These are phyloP conservation scores for Polyodon spathula DNA, from an alignment of 2,113 vertebrate species.

Conservation along the genomic window DNA sequence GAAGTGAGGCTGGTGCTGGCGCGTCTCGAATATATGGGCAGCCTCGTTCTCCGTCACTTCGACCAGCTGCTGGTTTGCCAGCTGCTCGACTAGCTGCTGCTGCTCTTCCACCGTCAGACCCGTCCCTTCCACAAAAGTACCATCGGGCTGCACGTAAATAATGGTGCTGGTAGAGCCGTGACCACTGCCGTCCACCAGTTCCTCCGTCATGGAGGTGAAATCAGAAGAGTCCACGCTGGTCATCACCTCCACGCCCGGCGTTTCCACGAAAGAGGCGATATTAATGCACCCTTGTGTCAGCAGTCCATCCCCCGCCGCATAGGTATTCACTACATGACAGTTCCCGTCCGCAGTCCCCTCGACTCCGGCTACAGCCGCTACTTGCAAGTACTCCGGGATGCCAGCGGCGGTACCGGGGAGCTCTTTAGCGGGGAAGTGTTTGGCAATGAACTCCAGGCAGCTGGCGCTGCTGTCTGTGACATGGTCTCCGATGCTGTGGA, in stretches of 20 bases:
- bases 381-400: conserved; percentile 34
- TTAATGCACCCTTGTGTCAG: conserved; percentile 24
- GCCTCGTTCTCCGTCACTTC: conserved; percentile 59
- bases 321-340: conserved; percentile 24
- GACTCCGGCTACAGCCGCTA: conserved; percentile 6
- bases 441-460: neutral
- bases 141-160: conserved; percentile 67
- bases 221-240: conserved; percentile 33
- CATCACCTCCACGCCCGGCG: conserved; percentile 16
- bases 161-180: conserved; percentile 54
- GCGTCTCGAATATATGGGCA: conserved; percentile 47
- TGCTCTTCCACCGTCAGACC: conserved; percentile 60
- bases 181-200: conserved; percentile 34
- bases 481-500: neutral
- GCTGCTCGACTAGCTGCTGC: conserved; percentile 56
- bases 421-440: conserved; percentile 6
- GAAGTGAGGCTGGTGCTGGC: conserved; percentile 25
- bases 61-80: conserved; percentile 58
- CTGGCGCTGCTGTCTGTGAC: neutral
- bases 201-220: conserved; percentile 33
- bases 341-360: conserved; percentile 12
- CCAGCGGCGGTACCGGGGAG: conserved; percentile 16
- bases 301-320: conserved; percentile 21
- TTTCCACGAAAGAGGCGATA: conserved; percentile 35
- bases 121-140: conserved; percentile 58